Percentiles rank a stretch among this genome's conserved stretches.
phyloP scores from a whole-genome alignment of 2,113 vertebrate genomes.

The Psittacus erithacus region DNA sequence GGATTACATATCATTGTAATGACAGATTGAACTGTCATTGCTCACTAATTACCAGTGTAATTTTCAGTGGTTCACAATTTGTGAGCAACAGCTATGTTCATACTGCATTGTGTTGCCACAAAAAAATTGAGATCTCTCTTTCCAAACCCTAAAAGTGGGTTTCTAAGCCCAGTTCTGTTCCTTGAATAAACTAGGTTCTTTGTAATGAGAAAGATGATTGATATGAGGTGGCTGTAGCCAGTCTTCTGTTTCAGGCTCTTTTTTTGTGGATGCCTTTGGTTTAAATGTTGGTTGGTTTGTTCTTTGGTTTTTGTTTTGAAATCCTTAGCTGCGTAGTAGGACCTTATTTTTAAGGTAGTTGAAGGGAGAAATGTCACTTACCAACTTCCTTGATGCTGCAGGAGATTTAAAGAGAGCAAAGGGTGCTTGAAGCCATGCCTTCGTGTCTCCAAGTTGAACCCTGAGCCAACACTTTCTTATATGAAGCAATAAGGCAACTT shows the following conservation, averaged over 20 bases:
- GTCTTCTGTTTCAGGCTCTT: not conserved
- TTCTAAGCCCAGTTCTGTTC: not conserved
- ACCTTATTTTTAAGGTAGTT: not conserved
- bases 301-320: not conserved
- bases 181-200: not conserved
- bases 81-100: not conserved
- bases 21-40: not conserved
- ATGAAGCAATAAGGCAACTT: not conserved
- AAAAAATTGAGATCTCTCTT: not conserved
- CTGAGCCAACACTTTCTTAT: not conserved
- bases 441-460: not conserved
- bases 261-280: not conserved
- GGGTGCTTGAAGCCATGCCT: not conserved
- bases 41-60: not conserved
- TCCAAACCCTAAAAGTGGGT: not conserved
- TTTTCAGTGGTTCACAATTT: not conserved
- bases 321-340: not conserved
- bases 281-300: not conserved
- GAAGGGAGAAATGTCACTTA: not conserved
- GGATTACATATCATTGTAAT: not conserved
- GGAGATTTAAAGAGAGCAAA: not conserved
- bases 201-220: not conserved
- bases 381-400: not conserved
- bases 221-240: not conserved
- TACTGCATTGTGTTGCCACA: not conserved